These are phyloP conservation scores for Typhlichthys subterraneus DNA, from an alignment of 2,797 vertebrate genomes.

Conservation along the genomic window DNA sequence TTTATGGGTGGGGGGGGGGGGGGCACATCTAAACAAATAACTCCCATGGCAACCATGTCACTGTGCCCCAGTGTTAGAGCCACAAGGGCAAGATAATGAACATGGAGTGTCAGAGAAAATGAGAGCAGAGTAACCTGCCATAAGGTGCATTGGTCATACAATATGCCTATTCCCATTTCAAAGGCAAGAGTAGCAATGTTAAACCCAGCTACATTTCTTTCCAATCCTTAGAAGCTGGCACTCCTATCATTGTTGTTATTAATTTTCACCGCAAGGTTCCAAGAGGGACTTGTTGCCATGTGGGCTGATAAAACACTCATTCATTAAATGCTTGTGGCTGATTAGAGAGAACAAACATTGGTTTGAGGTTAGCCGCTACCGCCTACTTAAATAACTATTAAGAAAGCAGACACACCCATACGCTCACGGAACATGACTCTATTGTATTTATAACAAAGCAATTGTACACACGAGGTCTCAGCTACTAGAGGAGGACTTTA, in stretches of 20 bases:
- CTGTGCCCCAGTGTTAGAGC: slow-evolving; percentile 23
- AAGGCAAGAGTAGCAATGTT: not conserved
- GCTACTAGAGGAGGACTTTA: not conserved
- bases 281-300: not conserved
- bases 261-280: no score
- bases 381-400: slow-evolving; percentile 24
- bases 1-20: slow-evolving; percentile 42
- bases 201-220: not conserved
- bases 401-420: no score
- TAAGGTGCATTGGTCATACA: no score
- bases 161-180: not conserved
- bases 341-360: slow-evolving; percentile 23
- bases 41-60: slow-evolving; percentile 48
- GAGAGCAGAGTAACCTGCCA: slow-evolving; percentile 6
- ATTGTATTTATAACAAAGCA: no score
- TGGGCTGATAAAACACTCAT: slow-evolving; percentile 21
- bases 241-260: no score
- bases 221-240: no score
- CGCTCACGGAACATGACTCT: no score
- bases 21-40: slow-evolving; percentile 49
- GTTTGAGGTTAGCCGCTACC: slow-evolving; percentile 36
- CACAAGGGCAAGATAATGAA: slow-evolving; percentile 30
- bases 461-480: not conserved
- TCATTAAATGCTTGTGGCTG: slow-evolving; percentile 16
- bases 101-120: slow-evolving; percentile 34